These are phyloP conservation scores for Uloborus plumipes DNA, from an alignment of 2,888 invertebrate genomes.

Conservation along the genomic window DNA sequence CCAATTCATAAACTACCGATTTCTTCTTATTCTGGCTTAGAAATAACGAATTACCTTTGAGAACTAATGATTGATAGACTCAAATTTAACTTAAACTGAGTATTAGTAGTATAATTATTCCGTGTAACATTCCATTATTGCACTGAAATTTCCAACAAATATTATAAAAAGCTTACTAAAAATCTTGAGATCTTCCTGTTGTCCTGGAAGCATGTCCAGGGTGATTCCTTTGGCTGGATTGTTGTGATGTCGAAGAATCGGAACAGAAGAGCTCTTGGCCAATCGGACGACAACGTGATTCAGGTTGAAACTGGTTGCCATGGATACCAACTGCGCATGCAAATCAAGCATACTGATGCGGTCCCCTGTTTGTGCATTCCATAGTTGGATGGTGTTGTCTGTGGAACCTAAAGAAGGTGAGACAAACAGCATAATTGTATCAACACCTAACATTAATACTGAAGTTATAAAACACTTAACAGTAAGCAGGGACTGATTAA, in stretches of 20 bases:
- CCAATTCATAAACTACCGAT: too few species aligned
- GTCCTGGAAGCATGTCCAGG: constrained; percentile 65
- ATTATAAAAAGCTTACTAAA: constrained; percentile 17
- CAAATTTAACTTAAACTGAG: too few species aligned
- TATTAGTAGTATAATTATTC: too few species aligned
- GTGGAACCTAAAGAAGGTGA: constrained; percentile 67
- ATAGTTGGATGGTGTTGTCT: constrained; percentile 72
- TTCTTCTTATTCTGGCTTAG: too few species aligned
- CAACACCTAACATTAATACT: too few species aligned
- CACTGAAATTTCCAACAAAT: too few species aligned
- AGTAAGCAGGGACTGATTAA: too few species aligned
- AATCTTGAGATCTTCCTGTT: constrained; percentile 50
- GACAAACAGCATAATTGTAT: not conserved
- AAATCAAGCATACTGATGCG: constrained; percentile 72
- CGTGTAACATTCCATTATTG: too few species aligned
- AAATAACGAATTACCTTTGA: too few species aligned
- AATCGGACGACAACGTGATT: constrained; percentile 84
- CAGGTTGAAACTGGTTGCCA: constrained; percentile 81
- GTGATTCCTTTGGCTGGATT: constrained; percentile 78
- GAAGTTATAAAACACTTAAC: too few species aligned
- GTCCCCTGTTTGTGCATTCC: constrained; percentile 70
- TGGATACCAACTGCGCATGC: constrained; percentile 71
- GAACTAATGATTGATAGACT: too few species aligned
- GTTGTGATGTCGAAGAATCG: constrained; percentile 91
- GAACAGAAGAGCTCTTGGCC: constrained; percentile 82